phyloP scores from a whole-genome alignment of 2,888 invertebrate genomes.

The Dynastes tityus region DNA sequence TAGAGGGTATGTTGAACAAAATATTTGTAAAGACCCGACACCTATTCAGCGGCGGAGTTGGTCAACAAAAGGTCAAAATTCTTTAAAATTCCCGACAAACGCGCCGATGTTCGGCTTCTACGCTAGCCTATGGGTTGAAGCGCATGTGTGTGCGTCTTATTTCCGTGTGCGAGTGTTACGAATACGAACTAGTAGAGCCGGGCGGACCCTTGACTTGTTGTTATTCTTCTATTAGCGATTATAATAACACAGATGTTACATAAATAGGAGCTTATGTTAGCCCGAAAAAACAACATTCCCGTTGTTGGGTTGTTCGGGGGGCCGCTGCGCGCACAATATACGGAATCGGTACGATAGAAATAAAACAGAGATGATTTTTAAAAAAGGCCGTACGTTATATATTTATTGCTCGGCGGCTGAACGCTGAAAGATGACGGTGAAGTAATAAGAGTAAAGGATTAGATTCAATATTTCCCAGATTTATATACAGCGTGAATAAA shows the following conservation, averaged over 20 bases:
- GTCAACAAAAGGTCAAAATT: conserved; percentile 51
- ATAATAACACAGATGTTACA: conserved; percentile 54
- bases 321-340: neutral
- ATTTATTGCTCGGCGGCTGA: conserved; percentile 3
- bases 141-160: conserved; percentile 8
- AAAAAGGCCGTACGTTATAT: neutral
- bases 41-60: conserved; percentile 48
- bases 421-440: conserved; percentile 16
- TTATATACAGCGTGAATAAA: neutral
- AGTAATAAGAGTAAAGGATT: conserved; percentile 5
- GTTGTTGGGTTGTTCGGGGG: conserved; percentile 15
- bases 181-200: conserved; percentile 7
- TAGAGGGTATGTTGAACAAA: conserved; percentile 47
- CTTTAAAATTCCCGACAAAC: conserved; percentile 47
- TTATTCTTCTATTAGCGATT: conserved; percentile 53
- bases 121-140: neutral
- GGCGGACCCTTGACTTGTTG: conserved; percentile 50
- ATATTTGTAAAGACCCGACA: conserved; percentile 52
- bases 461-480: neutral
- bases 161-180: neutral
- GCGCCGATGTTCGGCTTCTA: conserved; percentile 28
- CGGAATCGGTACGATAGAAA: conserved; percentile 23
- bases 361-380: conserved; percentile 25
- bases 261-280: conserved; percentile 45
- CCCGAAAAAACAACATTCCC: conserved; percentile 42